A percentile compares a stretch with the other conserved stretches of the same genome.
phyloP scores from a whole-genome alignment of 1,140 invertebrate species.

The Sesamia nonagrioides region DNA sequence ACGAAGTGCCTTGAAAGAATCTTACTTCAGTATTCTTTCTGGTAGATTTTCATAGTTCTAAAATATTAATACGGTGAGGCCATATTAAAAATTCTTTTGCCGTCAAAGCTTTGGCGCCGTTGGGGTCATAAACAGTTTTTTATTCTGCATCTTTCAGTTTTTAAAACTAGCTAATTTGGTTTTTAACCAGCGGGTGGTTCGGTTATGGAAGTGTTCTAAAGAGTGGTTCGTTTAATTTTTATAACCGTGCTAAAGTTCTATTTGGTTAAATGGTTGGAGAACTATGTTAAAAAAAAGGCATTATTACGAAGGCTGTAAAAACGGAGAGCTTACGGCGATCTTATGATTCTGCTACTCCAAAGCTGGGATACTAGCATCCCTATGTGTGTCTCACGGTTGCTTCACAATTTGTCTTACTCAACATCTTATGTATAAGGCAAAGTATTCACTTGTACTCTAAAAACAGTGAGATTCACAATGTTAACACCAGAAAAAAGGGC shows the following conservation, averaged over 20 bases:
- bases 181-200: background rate
- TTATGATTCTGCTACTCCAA: no score
- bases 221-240: background rate
- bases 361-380: no score
- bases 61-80: background rate
- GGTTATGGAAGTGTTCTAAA: background rate
- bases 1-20: slow-evolving; percentile 9
- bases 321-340: no score
- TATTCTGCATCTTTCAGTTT: background rate
- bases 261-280: background rate
- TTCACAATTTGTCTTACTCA: no score
- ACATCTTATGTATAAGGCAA: no score
- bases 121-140: slow-evolving; percentile 1
- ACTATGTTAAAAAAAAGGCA: no score
- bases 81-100: slow-evolving; percentile 6
- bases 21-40: background rate
- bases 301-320: no score
- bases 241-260: background rate
- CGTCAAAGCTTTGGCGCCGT: background rate
- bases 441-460: no score
- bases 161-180: background rate
- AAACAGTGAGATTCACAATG: no score
- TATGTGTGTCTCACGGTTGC: no score
- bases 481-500: no score
- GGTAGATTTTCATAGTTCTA: background rate